Percentiles rank a stretch among this genome's conserved stretches.
phyloP scores from a whole-genome alignment of 2,888 invertebrate genomes.

The Apamea crenata region DNA sequence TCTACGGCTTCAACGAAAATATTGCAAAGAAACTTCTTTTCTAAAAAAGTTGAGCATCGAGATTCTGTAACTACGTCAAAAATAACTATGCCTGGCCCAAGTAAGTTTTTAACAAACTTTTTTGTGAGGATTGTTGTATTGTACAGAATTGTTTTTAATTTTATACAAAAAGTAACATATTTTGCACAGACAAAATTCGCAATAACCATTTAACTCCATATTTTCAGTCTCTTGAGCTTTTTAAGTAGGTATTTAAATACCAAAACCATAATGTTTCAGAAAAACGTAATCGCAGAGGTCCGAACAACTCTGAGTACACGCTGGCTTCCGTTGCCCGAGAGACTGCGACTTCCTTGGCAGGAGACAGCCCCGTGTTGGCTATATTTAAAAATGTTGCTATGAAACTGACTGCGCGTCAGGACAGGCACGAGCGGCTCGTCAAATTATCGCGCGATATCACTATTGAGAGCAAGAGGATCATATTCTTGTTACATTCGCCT shows the following conservation, averaged over 20 bases:
- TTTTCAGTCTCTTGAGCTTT: neutral
- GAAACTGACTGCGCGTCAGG: conserved; percentile 94
- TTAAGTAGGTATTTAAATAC: neutral
- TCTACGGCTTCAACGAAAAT: neutral
- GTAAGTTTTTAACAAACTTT: conserved; percentile 58
- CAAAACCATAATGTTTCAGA: conserved; percentile 65
- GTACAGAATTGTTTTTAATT: neutral
- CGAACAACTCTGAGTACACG: conserved; percentile 65
- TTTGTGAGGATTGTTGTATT: neutral
- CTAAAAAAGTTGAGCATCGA: neutral
- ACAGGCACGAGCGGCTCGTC: conserved; percentile 95
- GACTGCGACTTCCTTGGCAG: conserved; percentile 75
- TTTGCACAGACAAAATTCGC: neutral
- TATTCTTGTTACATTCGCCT: conserved; percentile 95
- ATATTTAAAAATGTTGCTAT: conserved; percentile 91
- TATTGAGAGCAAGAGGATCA: conserved; percentile 97
- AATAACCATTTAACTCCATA: neutral
- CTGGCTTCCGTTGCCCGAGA: conserved; percentile 80
- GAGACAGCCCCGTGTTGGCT: conserved; percentile 89
- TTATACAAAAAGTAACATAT: neutral
- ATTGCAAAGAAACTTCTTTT: neutral
- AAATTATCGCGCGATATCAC: conserved; percentile 96
- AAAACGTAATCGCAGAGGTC: conserved; percentile 71
- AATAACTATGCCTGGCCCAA: conserved; percentile 77
- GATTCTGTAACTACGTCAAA: neutral